phyloP scores from a whole-genome alignment of 1,140 invertebrate species.

The Megalopta genalis region DNA sequence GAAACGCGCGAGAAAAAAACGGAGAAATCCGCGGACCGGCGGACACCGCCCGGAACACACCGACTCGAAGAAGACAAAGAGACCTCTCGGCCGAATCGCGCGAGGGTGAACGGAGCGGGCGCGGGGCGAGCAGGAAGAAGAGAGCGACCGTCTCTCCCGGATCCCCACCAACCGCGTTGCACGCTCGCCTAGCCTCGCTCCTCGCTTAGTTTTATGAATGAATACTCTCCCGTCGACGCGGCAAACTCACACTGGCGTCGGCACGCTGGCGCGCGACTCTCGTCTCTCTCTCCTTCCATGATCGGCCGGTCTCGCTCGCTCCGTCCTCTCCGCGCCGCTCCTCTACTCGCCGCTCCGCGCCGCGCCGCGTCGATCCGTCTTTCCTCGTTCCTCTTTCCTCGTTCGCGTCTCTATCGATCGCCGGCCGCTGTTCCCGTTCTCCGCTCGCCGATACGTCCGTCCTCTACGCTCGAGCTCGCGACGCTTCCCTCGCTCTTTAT shows the following conservation, averaged over 20 bases:
- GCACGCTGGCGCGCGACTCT: slow-evolving; percentile 39
- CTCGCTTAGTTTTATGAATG: slow-evolving; percentile 77
- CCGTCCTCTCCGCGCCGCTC: not conserved
- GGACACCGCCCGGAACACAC: too few species aligned
- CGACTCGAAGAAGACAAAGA: too few species aligned
- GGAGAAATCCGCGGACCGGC: too few species aligned
- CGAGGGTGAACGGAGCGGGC: slow-evolving; percentile 20
- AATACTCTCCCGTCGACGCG: slow-evolving; percentile 72
- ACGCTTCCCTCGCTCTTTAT: not conserved
- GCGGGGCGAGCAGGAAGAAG: slow-evolving; percentile 19
- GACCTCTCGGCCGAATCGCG: slow-evolving; percentile 16
- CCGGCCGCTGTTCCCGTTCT: not conserved
- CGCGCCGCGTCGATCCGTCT: not conserved
- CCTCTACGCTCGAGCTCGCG: not conserved
- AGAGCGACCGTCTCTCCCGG: slow-evolving; percentile 38
- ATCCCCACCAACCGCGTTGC: slow-evolving; percentile 47
- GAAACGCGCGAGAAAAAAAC: too few species aligned
- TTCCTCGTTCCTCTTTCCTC: not conserved
- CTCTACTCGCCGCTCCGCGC: not conserved
- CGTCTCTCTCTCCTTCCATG: slow-evolving; percentile 35
- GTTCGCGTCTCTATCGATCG: not conserved
- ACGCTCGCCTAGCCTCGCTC: slow-evolving; percentile 63
- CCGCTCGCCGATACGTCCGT: not conserved
- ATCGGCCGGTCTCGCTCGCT: not conserved
- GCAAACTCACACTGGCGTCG: slow-evolving; percentile 50